Evolutionary conservation across 1,140 invertebrate species (phyloP).

Genomic region (Phortica variegata): DNA sequence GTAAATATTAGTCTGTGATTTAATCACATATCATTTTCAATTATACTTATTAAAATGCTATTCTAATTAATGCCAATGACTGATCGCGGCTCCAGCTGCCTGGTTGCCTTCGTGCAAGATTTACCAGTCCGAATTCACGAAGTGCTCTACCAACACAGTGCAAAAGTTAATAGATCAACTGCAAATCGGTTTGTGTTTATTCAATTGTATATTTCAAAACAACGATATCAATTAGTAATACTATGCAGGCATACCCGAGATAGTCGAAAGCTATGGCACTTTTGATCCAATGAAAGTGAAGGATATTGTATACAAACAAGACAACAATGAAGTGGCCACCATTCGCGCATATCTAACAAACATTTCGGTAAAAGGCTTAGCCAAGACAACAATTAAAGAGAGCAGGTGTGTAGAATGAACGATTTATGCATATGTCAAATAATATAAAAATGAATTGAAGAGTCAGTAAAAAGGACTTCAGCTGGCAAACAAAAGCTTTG

Average conservation of each 20-base stretch:
- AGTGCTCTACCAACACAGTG: conserved; percentile 65
- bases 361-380: conserved; percentile 63
- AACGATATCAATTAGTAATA: no score
- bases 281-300: conserved; percentile 41
- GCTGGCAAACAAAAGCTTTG: conserved; percentile 65
- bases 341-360: conserved; percentile 67
- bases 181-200: conserved; percentile 53
- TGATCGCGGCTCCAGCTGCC: conserved; percentile 58
- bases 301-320: conserved; percentile 43
- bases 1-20: conserved; percentile 20
- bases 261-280: conserved; percentile 28
- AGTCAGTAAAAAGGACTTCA: conserved; percentile 66
- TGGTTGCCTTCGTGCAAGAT: conserved; percentile 65
- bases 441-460: conserved; percentile 32
- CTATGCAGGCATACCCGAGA: conserved; percentile 33
- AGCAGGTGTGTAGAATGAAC: conserved; percentile 57
- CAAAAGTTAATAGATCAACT: conserved; percentile 64
- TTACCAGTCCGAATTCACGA: conserved; percentile 63
- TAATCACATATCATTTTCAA: neutral
- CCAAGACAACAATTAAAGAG: conserved; percentile 61
- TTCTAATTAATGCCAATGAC: neutral
- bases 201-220: neutral
- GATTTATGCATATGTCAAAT: neutral
- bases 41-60: neutral
- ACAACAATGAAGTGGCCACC: conserved; percentile 64